Percentiles rank a stretch among this genome's conserved stretches.
Conservation (phyloP, 2,888 invertebrate species). For the Ochropleura leucogaster region DNA sequence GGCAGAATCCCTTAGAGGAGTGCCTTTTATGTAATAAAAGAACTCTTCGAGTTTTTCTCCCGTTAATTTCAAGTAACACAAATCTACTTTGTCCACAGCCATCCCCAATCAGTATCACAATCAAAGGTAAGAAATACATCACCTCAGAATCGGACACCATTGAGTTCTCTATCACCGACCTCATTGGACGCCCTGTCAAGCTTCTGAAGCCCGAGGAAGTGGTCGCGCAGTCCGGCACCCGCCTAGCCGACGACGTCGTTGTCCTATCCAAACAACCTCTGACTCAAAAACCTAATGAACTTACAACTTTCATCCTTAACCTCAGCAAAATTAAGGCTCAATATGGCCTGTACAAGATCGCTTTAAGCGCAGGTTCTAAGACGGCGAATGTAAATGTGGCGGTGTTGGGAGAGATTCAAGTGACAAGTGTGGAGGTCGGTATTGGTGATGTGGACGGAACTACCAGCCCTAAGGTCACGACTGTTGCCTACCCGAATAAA, state of each 20-base stretch:
- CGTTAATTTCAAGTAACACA: background rate
- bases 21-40: background rate
- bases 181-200: slow-evolving; percentile 93
- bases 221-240: slow-evolving; percentile 94
- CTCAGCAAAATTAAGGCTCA: slow-evolving; percentile 94
- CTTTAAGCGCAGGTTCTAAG: slow-evolving; percentile 93
- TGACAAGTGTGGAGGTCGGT: slow-evolving; percentile 95
- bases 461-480: slow-evolving; percentile 94
- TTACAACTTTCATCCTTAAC: slow-evolving; percentile 94
- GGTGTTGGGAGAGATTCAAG: slow-evolving; percentile 94
- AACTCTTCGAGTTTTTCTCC: background rate
- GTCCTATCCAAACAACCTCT: slow-evolving; percentile 93
- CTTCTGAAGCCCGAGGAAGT: slow-evolving; percentile 92
- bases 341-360: slow-evolving; percentile 96
- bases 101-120: slow-evolving; percentile 95
- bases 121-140: slow-evolving; percentile 95
- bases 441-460: slow-evolving; percentile 97
- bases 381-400: slow-evolving; percentile 92
- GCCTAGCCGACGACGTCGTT: slow-evolving; percentile 93
- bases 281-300: slow-evolving; percentile 87
- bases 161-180: slow-evolving; percentile 93
- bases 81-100: slow-evolving; percentile 83
- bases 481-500: slow-evolving; percentile 94
- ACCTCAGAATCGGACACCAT: slow-evolving; percentile 94
- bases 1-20: too few species aligned